Percentiles rank a stretch among this genome's conserved stretches.
Evolutionary conservation across 2,888 invertebrate species (phyloP).

Genomic region (Agrilus cyanescens): DNA sequence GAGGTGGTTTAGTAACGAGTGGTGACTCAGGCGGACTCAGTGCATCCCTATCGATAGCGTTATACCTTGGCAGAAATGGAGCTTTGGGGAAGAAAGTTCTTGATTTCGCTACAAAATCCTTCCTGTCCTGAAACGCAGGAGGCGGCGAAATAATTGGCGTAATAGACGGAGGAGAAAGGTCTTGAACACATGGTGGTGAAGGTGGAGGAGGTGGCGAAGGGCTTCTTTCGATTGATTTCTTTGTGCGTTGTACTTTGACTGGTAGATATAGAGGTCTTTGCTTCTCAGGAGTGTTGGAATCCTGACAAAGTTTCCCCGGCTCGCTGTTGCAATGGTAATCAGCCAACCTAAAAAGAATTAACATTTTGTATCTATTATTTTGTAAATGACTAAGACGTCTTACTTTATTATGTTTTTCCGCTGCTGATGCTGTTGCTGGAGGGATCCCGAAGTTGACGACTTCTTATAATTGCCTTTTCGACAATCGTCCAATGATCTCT

Average conservation of each 20-base stretch:
- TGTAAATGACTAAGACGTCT: too few species aligned
- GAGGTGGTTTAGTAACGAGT: constrained; percentile 29
- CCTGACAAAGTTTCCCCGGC: constrained; percentile 21
- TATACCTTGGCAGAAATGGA: constrained; percentile 41
- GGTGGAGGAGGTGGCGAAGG: constrained; percentile 28
- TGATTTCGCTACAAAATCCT: constrained; percentile 21
- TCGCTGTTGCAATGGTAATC: constrained; percentile 41
- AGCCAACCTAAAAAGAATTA: constrained; percentile 24
- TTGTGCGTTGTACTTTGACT: constrained; percentile 29
- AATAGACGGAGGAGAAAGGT: constrained; percentile 48
- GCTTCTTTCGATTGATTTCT: constrained; percentile 25
- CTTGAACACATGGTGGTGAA: constrained; percentile 29
- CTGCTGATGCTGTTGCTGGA: constrained; percentile 34
- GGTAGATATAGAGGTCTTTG: constrained; percentile 32
- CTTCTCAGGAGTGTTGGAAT: constrained; percentile 13
- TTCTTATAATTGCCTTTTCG: constrained; percentile 32
- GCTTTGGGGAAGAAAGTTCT: constrained; percentile 36
- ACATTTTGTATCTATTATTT: too few species aligned
- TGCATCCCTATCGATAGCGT: constrained; percentile 43
- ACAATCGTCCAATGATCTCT: constrained; percentile 42
- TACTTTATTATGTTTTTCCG: constrained; percentile 28
- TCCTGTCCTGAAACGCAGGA: constrained; percentile 53
- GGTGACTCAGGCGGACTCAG: constrained; percentile 41
- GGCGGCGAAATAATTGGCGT: constrained; percentile 60
- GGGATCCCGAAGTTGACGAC: constrained; percentile 22